phyloP scores from a whole-genome alignment of 2,888 invertebrate species.

The Xiphydria camelus region DNA sequence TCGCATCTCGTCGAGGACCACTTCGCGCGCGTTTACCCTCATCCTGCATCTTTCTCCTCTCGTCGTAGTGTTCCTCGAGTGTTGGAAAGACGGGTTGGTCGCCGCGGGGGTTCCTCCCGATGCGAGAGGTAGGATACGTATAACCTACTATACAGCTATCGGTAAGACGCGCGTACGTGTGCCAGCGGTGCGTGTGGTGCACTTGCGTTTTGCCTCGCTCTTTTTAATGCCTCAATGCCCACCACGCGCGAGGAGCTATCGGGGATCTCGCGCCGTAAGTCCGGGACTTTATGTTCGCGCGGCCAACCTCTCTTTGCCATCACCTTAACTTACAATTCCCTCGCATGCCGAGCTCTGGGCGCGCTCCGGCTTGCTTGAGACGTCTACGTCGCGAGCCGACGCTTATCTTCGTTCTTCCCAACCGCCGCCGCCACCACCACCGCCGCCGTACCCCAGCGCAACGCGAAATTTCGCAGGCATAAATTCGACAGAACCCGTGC shows the following conservation, averaged over 20 bases:
- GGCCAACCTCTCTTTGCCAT: constrained; percentile 56
- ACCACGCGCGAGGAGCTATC: constrained; percentile 56
- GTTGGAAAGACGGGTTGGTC: constrained; percentile 56
- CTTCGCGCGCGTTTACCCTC: no score
- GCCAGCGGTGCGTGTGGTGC: no score
- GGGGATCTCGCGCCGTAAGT: constrained; percentile 58
- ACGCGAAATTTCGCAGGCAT: constrained; percentile 42
- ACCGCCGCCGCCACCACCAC: constrained; percentile 26
- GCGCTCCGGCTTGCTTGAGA: constrained; percentile 50
- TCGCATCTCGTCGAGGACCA: no score
- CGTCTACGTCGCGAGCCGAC: constrained; percentile 43
- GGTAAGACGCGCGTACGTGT: background rate
- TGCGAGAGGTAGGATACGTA: constrained; percentile 16
- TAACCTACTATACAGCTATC: background rate
- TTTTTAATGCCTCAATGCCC: constrained; percentile 54
- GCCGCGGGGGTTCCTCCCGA: constrained; percentile 52
- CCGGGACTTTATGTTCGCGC: constrained; percentile 58
- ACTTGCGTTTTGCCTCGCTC: constrained; percentile 41
- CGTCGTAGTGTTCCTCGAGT: constrained; percentile 30
- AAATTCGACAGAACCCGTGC: no score
- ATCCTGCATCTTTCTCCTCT: no score
- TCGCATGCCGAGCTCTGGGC: constrained; percentile 43
- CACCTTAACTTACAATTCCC: constrained; percentile 57
- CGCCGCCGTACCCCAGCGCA: constrained; percentile 28
- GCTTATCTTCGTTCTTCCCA: constrained; percentile 23